Evolutionary conservation across 2,888 invertebrate species (phyloP), one percentile per base, ranked within the genome.

Genomic region (Sepiola atlantica): DNA sequence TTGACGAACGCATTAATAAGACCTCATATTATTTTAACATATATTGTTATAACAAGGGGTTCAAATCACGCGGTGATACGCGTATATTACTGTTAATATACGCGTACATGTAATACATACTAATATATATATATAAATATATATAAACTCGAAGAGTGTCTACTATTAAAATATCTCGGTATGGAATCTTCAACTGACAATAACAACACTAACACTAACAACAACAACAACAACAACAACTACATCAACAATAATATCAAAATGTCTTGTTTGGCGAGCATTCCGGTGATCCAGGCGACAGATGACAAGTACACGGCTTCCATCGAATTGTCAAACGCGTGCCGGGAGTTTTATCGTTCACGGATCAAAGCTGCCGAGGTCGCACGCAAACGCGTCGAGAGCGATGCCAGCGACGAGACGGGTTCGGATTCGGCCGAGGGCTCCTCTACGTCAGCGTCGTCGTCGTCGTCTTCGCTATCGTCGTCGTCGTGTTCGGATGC

Each of bases 291-390:
- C 28, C 55, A 92, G 16, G n/a, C 55, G 8, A 28, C 92, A 55
- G 92, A 92, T 20, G 96, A 96, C 93, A 95, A 95, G 90, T 96
- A 96, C 94, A 96, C 96, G 35, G 96, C 96, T 20, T 95, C 96
- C 24, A 96, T 96, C 55, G 96, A 96, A 95, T 95, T 96, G 57
- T 96, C 96, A 12, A 96, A 96, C 94, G 96, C 96, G 61, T 96
- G 96, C 94, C 94, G 96, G 90, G 95, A 96, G 93, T 96, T 96
- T 94, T 96, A 96, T 95, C 95, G 95, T 45, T 95, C 95, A 35
- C 93, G 96, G 91, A 95, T 96, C 55, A 95, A 96, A 93, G 95
- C 95, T 6, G 96, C 96, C 1, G 96, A 96, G 94, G 94, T 93
- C n/a, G 93, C 94, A 21, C 95, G 95, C 92, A 96, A 96, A 94